These are phyloP conservation scores for Chaetodon trifascialis DNA, from an alignment of 2,113 vertebrate species.

Conservation along the genomic window DNA sequence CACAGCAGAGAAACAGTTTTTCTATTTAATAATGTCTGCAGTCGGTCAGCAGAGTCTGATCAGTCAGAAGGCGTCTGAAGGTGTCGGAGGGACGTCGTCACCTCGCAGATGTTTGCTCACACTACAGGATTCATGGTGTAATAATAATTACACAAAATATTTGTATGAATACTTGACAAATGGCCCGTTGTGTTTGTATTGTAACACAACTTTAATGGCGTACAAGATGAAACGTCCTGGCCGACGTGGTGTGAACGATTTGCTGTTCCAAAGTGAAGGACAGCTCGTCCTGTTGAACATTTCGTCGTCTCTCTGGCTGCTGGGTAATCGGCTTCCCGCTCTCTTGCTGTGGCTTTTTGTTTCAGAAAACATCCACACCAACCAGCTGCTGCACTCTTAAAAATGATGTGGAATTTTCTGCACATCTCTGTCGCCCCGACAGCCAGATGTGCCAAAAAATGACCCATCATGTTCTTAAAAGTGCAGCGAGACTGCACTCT, in stretches of 20 bases:
- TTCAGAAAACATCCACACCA: constrained; percentile 52
- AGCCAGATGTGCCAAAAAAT: constrained; percentile 45
- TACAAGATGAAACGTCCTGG: too few relatives aligned
- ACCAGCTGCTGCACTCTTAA: constrained; percentile 46
- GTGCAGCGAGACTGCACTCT: constrained; percentile 34
- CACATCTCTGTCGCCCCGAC: constrained; percentile 22
- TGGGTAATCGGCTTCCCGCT: constrained; percentile 52
- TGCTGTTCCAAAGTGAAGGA: too few relatives aligned
- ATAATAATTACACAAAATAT: not conserved
- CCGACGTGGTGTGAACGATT: not conserved
- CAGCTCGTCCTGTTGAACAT: too few relatives aligned
- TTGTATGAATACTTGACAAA: not conserved
- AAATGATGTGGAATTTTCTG: constrained; percentile 42
- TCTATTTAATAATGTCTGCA: too few relatives aligned
- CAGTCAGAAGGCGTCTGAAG: not conserved
- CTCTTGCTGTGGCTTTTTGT: constrained; percentile 39
- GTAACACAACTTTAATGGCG: too few relatives aligned
- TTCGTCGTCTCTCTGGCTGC: constrained; percentile 49
- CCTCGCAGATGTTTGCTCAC: not conserved
- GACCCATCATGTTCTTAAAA: constrained; percentile 18
- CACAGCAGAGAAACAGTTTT: too few relatives aligned
- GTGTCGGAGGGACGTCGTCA: too few relatives aligned
- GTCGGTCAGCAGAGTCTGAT: too few relatives aligned
- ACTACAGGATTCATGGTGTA: not conserved
- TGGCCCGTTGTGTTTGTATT: too few relatives aligned